phyloP scores from a whole-genome alignment of 2,888 invertebrate species.

The Nudaria mundana region DNA sequence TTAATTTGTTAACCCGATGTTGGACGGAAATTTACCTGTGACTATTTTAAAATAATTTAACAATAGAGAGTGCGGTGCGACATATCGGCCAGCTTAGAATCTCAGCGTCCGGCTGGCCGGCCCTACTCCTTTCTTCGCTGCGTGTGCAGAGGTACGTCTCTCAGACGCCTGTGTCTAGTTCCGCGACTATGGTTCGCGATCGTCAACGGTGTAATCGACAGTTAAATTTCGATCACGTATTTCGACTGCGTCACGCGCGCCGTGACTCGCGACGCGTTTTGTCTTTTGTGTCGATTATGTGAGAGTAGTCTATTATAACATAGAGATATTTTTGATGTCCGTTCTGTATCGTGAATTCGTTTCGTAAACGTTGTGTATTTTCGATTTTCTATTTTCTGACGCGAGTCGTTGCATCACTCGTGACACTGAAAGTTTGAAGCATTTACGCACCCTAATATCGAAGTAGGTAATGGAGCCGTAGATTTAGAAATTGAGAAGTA shows the following conservation, averaged over 20 bases:
- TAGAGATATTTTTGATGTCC: slow-evolving; percentile 77
- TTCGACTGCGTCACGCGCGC: slow-evolving; percentile 45
- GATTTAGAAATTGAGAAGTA: slow-evolving; percentile 74
- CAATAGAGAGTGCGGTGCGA: slow-evolving; percentile 52
- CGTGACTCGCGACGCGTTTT: slow-evolving; percentile 56
- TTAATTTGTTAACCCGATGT: slow-evolving; percentile 49
- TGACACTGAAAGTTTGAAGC: slow-evolving; percentile 70
- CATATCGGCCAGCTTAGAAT: slow-evolving; percentile 55
- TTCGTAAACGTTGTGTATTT: slow-evolving; percentile 64
- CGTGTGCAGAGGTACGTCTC: slow-evolving; percentile 31
- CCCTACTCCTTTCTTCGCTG: slow-evolving; percentile 29
- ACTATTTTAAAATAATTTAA: slow-evolving; percentile 49
- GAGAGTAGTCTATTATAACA: slow-evolving; percentile 70
- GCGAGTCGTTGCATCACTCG: slow-evolving; percentile 59
- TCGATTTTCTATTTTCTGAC: slow-evolving; percentile 64
- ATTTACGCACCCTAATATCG: slow-evolving; percentile 74
- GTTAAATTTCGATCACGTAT: slow-evolving; percentile 55
- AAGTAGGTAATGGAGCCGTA: slow-evolving; percentile 70
- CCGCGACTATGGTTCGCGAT: slow-evolving; percentile 40
- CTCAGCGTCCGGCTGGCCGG: slow-evolving; percentile 56
- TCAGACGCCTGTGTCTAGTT: slow-evolving; percentile 37
- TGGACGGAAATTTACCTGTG: slow-evolving; percentile 69
- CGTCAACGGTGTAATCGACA: slow-evolving; percentile 46
- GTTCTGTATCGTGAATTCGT: slow-evolving; percentile 74
- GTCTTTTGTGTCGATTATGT: slow-evolving; percentile 63